Percentiles rank a stretch among this genome's conserved stretches.
These are phyloP conservation scores for Rissa tridactyla DNA, from an alignment of 2,113 vertebrate genomes.

Conservation along the genomic window DNA sequence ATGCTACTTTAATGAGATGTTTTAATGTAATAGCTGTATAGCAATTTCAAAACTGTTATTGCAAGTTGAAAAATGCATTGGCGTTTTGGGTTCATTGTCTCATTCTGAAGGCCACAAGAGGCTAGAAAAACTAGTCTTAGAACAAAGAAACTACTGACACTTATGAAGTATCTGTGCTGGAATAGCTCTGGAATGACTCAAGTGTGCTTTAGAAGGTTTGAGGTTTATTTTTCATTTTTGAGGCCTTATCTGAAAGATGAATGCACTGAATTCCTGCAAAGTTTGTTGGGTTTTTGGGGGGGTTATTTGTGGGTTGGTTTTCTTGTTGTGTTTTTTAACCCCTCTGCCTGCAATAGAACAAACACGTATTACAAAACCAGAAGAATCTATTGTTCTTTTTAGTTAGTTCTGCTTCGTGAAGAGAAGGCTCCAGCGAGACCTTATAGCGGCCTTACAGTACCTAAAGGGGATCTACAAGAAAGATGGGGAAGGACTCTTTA, in stretches of 20 bases:
- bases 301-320: background rate
- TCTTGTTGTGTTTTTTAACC: background rate
- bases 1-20: background rate
- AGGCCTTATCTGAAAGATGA: background rate
- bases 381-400: background rate
- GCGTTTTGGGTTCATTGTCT: background rate
- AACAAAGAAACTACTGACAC: background rate
- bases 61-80: background rate
- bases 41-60: background rate
- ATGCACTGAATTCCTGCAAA: background rate
- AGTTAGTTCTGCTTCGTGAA: background rate
- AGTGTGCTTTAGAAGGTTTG: background rate
- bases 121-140: background rate
- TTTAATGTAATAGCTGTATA: background rate
- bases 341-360: background rate
- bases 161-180: background rate
- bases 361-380: background rate
- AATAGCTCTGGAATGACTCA: background rate
- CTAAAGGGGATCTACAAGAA: background rate
- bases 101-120: background rate
- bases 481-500: background rate
- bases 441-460: background rate
- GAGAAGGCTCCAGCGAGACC: background rate
- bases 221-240: background rate
- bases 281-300: background rate